Conservation (phyloP, 92 coral and sea anemone species). For the Heteractis magnifica region DNA sequence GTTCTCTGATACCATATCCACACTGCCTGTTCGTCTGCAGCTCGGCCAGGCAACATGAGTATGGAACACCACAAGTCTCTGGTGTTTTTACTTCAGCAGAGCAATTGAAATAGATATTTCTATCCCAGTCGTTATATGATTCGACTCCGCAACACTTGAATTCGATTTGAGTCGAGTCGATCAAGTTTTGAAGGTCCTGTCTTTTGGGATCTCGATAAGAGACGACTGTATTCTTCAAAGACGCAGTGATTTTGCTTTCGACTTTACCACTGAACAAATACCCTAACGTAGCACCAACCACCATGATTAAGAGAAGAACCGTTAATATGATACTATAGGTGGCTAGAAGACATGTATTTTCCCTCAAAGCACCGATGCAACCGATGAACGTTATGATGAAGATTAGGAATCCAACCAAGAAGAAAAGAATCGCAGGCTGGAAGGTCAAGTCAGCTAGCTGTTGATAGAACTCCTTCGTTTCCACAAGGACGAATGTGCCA, state of each 20-base stretch:
- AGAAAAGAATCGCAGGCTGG: slow-evolving; percentile 61
- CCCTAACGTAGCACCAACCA: slow-evolving; percentile 47
- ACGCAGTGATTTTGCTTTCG: slow-evolving; percentile 27
- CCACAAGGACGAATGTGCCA: slow-evolving; percentile 57
- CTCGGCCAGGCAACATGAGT: slow-evolving; percentile 56
- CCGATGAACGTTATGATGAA: slow-evolving; percentile 69
- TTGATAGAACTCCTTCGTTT: slow-evolving; percentile 50
- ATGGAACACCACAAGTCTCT: slow-evolving; percentile 54
- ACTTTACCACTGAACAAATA: slow-evolving; percentile 48
- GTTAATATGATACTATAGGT: slow-evolving; percentile 39
- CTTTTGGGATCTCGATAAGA: slow-evolving; percentile 56
- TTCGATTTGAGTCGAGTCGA: slow-evolving; percentile 61
- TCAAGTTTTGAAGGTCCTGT: slow-evolving; percentile 55
- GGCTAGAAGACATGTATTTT: slow-evolving; percentile 59
- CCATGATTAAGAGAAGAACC: slow-evolving; percentile 36
- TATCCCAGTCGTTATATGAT: slow-evolving; percentile 57
- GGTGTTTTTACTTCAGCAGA: slow-evolving; percentile 6
- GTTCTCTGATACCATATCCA: slow-evolving; percentile 51
- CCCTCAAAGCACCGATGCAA: slow-evolving; percentile 70
- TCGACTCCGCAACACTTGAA: slow-evolving; percentile 60
- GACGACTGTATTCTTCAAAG: slow-evolving; percentile 36
- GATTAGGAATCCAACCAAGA: slow-evolving; percentile 47
- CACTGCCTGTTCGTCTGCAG: slow-evolving; percentile 61
- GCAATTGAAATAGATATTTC: slow-evolving; percentile 62
- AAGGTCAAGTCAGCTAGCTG: slow-evolving; percentile 48